phyloP scores from a whole-genome alignment of 2,113 vertebrate species.

The Cygnus atratus region DNA sequence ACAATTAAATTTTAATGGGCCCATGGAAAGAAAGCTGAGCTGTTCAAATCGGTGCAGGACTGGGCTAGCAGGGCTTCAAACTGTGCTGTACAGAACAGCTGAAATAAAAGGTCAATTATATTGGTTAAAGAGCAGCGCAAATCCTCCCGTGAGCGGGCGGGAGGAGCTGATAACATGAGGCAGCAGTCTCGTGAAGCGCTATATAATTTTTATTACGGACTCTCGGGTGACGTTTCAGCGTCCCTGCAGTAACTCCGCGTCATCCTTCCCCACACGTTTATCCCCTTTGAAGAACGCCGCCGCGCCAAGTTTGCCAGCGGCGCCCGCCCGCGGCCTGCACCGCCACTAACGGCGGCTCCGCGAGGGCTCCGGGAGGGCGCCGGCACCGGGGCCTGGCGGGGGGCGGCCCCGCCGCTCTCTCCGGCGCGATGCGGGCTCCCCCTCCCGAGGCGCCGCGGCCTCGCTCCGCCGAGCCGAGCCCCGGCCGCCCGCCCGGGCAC shows the following conservation, averaged over 20 bases:
- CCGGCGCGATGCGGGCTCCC: slow-evolving; percentile 2
- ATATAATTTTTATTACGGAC: background rate
- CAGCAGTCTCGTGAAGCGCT: rapidly evolving
- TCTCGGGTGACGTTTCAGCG: background rate
- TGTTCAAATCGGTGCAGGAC: background rate
- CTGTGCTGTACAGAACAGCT: background rate
- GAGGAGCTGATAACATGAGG: rapidly evolving
- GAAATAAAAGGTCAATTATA: rapidly evolving
- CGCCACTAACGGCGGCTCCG: background rate
- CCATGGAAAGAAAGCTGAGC: background rate
- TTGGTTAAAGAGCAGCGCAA: background rate
- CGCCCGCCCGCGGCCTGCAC: background rate
- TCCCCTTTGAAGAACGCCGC: no score
- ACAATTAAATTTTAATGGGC: background rate
- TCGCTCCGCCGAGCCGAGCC: background rate
- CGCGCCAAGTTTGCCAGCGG: rapidly evolving
- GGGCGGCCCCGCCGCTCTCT: background rate
- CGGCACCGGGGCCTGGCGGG: background rate
- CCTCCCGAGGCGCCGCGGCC: background rate
- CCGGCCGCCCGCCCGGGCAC: no score
- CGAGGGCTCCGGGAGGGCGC: no score
- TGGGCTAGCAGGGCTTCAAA: rapidly evolving
- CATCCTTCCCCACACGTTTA: background rate
- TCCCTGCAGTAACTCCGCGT: background rate
- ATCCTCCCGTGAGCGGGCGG: rapidly evolving